Conservation (phyloP, 2,888 invertebrate genomes). For the Ecliptopera silaceata region DNA sequence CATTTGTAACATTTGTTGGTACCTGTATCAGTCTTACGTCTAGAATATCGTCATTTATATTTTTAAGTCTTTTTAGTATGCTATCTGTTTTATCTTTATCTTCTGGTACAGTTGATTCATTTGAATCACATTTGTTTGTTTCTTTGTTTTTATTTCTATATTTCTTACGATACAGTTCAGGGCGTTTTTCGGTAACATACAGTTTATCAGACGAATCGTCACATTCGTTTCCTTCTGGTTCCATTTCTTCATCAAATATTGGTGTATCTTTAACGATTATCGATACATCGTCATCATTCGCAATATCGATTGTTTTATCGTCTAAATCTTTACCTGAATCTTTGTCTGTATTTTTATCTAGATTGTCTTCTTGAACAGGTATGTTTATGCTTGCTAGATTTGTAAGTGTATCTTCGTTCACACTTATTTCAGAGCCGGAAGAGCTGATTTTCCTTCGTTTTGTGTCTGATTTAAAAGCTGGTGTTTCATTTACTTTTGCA, state of each 20-base stretch:
- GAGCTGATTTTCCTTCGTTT: slow-evolving; percentile 28
- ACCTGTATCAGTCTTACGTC: slow-evolving; percentile 20
- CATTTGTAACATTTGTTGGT: slow-evolving; percentile 21
- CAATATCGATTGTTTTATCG: neutral
- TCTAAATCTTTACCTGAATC: neutral
- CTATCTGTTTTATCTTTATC: neutral
- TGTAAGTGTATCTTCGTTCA: slow-evolving; percentile 50
- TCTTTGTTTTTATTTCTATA: neutral
- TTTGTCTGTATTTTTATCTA: neutral
- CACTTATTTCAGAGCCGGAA: slow-evolving; percentile 45
- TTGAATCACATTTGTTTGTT: neutral
- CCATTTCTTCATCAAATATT: neutral
- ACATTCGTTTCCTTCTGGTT: neutral
- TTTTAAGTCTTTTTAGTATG: neutral
- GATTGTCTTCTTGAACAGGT: slow-evolving; percentile 37
- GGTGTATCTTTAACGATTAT: neutral
- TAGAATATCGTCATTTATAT: slow-evolving; percentile 10
- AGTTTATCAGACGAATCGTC: neutral
- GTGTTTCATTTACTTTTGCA: neutral
- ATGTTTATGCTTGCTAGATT: slow-evolving; percentile 60
- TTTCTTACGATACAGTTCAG: neutral
- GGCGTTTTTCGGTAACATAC: neutral
- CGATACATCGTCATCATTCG: neutral
- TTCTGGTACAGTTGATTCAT: neutral
- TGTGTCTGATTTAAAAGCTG: slow-evolving; percentile 1